These are phyloP conservation scores for Euschistus heros DNA, from an alignment of 1,140 invertebrate species.

Conservation along the genomic window DNA sequence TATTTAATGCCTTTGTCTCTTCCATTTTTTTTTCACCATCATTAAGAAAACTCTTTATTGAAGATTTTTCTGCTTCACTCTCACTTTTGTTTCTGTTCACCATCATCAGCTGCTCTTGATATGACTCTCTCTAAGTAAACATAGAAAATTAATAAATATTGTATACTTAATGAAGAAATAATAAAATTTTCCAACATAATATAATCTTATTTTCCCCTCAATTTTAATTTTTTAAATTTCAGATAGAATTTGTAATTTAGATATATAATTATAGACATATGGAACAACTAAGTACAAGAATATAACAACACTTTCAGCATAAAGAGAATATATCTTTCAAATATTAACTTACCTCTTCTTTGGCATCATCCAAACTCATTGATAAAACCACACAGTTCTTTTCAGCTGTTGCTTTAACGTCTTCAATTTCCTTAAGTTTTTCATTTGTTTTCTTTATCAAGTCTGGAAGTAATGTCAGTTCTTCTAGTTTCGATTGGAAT, in stretches of 20 bases:
- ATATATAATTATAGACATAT: too few species aligned
- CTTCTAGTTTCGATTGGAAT: conserved; percentile 64
- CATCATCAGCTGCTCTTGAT: conserved; percentile 26
- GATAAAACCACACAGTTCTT: conserved; percentile 39
- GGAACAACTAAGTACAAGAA: too few species aligned
- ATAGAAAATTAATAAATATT: too few species aligned
- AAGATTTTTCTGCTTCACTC: conserved; percentile 32
- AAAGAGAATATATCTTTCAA: too few species aligned
- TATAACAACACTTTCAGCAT: too few species aligned
- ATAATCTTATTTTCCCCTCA: too few species aligned
- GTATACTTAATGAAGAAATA: too few species aligned
- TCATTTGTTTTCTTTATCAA: conserved; percentile 58
- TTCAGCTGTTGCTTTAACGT: conserved; percentile 48
- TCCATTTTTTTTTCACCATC: conserved; percentile 37
- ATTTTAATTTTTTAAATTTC: too few species aligned
- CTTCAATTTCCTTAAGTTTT: conserved; percentile 56
- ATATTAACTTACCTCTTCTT: too few species aligned
- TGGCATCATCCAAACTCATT: too few species aligned
- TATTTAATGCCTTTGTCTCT: conserved; percentile 32
- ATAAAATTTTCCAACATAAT: too few species aligned
- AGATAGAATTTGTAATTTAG: too few species aligned
- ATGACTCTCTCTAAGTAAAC: conserved; percentile 25
- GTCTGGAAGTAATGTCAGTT: conserved; percentile 58
- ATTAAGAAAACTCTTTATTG: conserved; percentile 10
- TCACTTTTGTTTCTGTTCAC: conserved; percentile 35